A percentile compares a stretch with the other conserved stretches of the same genome.
Evolutionary conservation across 2,113 vertebrate species (phyloP).

Genomic region (Hepsetus odoe): DNA sequence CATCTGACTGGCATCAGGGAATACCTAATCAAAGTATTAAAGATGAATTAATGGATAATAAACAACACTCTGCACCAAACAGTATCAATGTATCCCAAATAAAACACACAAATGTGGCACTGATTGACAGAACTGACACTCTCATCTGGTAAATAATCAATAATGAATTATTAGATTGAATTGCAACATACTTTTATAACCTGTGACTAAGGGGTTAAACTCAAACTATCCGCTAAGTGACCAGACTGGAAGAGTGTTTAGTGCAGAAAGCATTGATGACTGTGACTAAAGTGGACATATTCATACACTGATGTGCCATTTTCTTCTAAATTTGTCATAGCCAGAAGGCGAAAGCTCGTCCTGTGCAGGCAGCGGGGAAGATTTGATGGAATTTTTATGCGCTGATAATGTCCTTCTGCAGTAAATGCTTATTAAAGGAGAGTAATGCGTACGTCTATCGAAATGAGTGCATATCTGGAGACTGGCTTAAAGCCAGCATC

Average conservation of each 20-base stretch:
- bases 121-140: too few relatives aligned
- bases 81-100: too few relatives aligned
- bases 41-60: too few relatives aligned
- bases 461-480: constrained; percentile 83
- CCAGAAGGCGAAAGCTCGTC: constrained; percentile 61
- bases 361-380: constrained; percentile 30
- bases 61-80: too few relatives aligned
- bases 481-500: constrained; percentile 58
- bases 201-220: too few relatives aligned
- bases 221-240: neutral
- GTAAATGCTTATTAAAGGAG: constrained; percentile 88
- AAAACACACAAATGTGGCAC: too few relatives aligned
- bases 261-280: neutral
- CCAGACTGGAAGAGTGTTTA: neutral
- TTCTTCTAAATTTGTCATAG: constrained; percentile 68
- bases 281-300: constrained; percentile 7
- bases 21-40: too few relatives aligned
- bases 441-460: constrained; percentile 88
- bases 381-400: constrained; percentile 86
- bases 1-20: too few relatives aligned
- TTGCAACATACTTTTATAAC: too few relatives aligned
- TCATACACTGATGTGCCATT: neutral
- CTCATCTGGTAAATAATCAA: too few relatives aligned
- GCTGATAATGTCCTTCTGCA: constrained; percentile 79
- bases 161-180: too few relatives aligned